A percentile compares a stretch with the other conserved stretches of the same genome.
Conservation (phyloP, 37 sponge, comb jelly and placozoan genomes). For the Tethya wilhelma region DNA sequence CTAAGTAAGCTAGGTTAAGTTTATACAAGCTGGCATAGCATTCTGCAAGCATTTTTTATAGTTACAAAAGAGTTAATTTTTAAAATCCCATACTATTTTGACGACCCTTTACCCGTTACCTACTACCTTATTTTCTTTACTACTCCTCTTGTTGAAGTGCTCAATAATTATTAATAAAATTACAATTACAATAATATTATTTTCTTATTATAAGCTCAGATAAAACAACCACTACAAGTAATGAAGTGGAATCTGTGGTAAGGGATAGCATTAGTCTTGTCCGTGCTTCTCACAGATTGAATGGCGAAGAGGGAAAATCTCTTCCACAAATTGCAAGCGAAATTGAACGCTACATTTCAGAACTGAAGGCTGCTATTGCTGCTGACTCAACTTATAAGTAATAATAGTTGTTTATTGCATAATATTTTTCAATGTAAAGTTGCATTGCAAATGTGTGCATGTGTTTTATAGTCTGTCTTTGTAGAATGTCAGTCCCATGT, state of each 20-base stretch:
- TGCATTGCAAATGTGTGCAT: neutral
- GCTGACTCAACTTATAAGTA: neutral
- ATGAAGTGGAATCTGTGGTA: conserved; percentile 4
- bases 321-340: conserved; percentile 7
- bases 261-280: conserved; percentile 14
- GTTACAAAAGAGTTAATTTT: no score
- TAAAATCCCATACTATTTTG: no score
- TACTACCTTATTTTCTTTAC: neutral
- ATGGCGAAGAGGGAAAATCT: neutral
- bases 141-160: neutral
- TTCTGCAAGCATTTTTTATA: no score
- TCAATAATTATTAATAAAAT: no score
- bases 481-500: conserved; percentile 57
- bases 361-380: neutral
- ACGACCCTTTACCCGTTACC: conserved; percentile 8
- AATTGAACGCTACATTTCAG: conserved; percentile 1
- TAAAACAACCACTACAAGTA: no score
- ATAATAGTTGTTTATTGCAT: neutral
- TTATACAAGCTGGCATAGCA: no score
- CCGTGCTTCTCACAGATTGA: neutral
- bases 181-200: no score
- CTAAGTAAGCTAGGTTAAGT: no score
- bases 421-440: neutral
- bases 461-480: conserved; percentile 54
- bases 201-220: no score